Base-by-base conservation (phyloP, 2,113 vertebrate species). In the Dendrocopos noguchii region DNA sequence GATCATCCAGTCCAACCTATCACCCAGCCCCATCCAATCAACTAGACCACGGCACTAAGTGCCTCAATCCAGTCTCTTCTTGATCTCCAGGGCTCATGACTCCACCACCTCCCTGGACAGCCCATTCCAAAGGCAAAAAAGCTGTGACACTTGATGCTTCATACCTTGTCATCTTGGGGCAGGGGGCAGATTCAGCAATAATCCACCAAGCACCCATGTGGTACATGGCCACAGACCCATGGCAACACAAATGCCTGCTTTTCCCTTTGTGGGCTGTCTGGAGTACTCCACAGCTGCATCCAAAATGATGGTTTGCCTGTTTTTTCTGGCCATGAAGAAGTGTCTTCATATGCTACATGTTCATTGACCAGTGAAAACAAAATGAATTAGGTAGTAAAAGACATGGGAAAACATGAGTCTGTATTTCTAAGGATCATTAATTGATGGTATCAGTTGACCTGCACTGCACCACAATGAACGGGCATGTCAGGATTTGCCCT, bases 191-290 rank as follows among this genome's bases (percentile, higher is more conserved):
- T 70, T 55, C 59, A 87, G 81, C 44, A 87, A 21, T 28, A 33
- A 33, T 2, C 12, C 2, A 2, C 50, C 39, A 50, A 39, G 7
- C 0, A 0, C 19, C 47, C 11, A 3, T 10, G 28, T 10, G 46
- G n/a, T 24, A 12, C 44, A 1, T 7, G 60, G 79, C 25, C 34
- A 76, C 72, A 80, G 67, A 27, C 18, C 67, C 1, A 0, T 0
- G 10, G 55, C n/a, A 1, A 2, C 63, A 73, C 12, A 93, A 63
- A 33, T 50, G 27, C 14, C 27, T 3, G 0, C 4, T 55, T 42
- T 91, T 59, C 61, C 56, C 53, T 5, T 1, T 29, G 10, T 50
- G 46, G 1, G 9, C 22, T 93, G 11, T 61, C 39, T 74, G 46
- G 42, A 80, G 39, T 31, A 16, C 47, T 64, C 47, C 31, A 56